These are phyloP conservation scores for Encarsia formosa DNA, from an alignment of 2,888 invertebrate genomes.

Conservation along the genomic window DNA sequence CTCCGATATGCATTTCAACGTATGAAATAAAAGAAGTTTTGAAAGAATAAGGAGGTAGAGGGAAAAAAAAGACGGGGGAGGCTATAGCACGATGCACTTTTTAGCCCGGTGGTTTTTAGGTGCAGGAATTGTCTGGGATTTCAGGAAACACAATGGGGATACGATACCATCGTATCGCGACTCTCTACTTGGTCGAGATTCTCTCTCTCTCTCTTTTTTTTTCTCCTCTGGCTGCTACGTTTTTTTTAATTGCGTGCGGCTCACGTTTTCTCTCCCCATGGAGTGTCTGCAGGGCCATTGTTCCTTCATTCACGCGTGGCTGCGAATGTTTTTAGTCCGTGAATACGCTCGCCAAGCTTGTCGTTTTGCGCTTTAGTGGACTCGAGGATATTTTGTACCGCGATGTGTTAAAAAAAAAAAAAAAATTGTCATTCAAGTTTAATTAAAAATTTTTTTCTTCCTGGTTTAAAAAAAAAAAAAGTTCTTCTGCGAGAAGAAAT, in stretches of 20 bases:
- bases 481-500: too few species aligned
- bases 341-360: too few species aligned
- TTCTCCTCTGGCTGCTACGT: not conserved
- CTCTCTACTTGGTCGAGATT: not conserved
- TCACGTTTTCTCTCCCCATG: slow-evolving; percentile 1
- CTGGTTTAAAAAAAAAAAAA: too few species aligned
- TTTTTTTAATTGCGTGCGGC: slow-evolving; percentile 11
- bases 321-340: slow-evolving; percentile 2
- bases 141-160: slow-evolving; percentile 14
- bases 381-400: too few species aligned
- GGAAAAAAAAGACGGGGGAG: not conserved
- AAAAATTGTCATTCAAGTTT: too few species aligned
- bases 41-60: too few species aligned
- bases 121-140: slow-evolving; percentile 13
- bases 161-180: slow-evolving; percentile 13
- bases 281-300: slow-evolving; percentile 7
- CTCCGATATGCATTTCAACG: slow-evolving; percentile 5
- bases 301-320: slow-evolving; percentile 11
- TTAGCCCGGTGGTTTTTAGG: not conserved
- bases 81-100: slow-evolving; percentile 2
- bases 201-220: not conserved
- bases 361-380: too few species aligned
- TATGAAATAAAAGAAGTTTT: not conserved
- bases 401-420: too few species aligned
- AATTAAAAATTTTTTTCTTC: too few species aligned